Conservation (phyloP, 2,797 vertebrate genomes). For the Pantherophis alleghaniensis region DNA sequence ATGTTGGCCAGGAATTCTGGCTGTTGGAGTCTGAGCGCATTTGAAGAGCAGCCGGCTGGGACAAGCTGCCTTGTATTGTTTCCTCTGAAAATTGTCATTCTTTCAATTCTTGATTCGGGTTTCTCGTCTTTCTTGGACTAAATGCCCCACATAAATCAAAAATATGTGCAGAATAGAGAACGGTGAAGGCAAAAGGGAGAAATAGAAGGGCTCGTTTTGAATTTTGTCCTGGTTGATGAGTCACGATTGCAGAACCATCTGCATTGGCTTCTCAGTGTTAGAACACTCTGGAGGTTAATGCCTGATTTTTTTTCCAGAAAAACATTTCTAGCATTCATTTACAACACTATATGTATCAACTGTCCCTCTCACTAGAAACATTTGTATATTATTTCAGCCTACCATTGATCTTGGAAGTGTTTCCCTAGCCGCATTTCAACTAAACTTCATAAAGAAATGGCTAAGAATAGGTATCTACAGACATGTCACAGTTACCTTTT, state of each 20-base stretch:
- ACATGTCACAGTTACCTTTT: not conserved
- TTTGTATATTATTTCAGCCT: not conserved
- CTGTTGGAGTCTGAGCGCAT: not conserved
- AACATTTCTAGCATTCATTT: conserved; percentile 2
- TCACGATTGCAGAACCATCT: conserved; percentile 18
- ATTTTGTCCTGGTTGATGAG: conserved; percentile 30
- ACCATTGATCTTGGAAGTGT: not conserved
- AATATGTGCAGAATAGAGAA: not conserved
- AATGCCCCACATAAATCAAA: not conserved
- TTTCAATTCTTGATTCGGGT: not conserved
- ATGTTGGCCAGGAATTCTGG: not conserved
- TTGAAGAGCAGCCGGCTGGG: not conserved
- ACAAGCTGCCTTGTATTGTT: not conserved
- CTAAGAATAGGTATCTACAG: not conserved
- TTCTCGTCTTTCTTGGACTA: not conserved
- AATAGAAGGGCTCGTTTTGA: conserved; percentile 11
- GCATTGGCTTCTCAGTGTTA: conserved; percentile 1
- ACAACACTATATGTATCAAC: not conserved
- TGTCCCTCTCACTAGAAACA: not conserved
- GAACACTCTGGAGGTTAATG: conserved; percentile 8
- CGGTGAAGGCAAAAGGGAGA: not conserved
- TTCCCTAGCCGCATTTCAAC: not conserved
- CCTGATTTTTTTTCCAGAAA: conserved; percentile 26
- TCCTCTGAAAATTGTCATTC: not conserved
- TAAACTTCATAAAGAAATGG: not conserved